phyloP scores from a whole-genome alignment of 2,797 vertebrate species.

The Valencia hispanica region DNA sequence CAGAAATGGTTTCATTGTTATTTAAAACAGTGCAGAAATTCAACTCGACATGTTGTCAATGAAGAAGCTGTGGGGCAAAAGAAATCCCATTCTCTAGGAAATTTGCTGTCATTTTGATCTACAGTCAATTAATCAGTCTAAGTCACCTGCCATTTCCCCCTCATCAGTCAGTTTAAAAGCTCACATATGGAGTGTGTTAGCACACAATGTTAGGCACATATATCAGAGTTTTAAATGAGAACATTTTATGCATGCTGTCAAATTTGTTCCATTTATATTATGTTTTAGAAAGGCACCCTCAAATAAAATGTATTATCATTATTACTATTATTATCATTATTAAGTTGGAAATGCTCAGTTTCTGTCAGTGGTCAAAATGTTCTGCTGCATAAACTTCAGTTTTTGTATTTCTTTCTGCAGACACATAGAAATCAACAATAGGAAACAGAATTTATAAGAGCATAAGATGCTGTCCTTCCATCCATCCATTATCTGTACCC shows the following conservation, averaged over 20 bases:
- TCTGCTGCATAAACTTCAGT: too few relatives aligned
- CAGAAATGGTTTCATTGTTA: constrained; percentile 6
- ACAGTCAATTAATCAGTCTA: constrained; percentile 63
- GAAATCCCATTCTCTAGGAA: constrained; percentile 21
- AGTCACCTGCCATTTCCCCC: constrained; percentile 37
- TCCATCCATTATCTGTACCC: too few relatives aligned
- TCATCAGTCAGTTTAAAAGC: constrained; percentile 45
- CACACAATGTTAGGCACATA: constrained; percentile 1
- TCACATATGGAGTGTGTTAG: constrained; percentile 18
- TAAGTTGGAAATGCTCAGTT: too few relatives aligned
- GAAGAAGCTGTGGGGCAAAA: neutral
- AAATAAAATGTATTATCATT: too few relatives aligned
- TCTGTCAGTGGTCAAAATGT: too few relatives aligned
- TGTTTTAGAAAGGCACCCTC: too few relatives aligned
- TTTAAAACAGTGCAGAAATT: constrained; percentile 21
- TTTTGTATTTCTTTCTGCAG: too few relatives aligned
- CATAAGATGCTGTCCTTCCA: too few relatives aligned
- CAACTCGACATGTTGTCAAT: neutral
- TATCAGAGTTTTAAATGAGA: constrained; percentile 47
- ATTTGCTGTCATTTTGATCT: constrained; percentile 62
- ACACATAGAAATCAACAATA: too few relatives aligned
- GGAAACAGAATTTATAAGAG: too few relatives aligned
- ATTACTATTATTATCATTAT: too few relatives aligned
- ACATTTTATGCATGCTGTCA: constrained; percentile 28
- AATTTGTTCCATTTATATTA: neutral